A percentile compares a stretch with the other conserved stretches of the same genome.
Evolutionary conservation across 2,113 vertebrate genomes (phyloP).

Genomic region (Poeciliopsis turrubarensis): DNA sequence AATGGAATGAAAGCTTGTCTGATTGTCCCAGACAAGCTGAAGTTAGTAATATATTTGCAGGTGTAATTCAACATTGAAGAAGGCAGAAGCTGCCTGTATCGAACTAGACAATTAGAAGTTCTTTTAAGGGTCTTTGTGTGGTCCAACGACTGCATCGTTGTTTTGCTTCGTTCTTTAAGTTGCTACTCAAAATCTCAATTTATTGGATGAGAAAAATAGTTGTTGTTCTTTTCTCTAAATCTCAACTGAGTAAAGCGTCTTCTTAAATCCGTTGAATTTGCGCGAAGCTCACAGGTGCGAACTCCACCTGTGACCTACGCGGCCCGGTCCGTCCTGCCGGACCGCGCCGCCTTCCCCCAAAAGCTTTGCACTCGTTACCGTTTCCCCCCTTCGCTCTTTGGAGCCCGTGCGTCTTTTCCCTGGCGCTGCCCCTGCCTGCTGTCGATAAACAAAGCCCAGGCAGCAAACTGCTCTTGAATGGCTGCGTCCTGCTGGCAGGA

Average conservation of each 20-base stretch:
- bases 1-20: neutral
- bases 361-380: neutral
- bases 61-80: no score
- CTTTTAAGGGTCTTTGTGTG: no score
- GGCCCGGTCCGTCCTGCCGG: neutral
- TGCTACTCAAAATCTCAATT: neutral
- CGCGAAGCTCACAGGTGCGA: neutral
- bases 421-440: slow-evolving; percentile 41
- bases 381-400: slow-evolving; percentile 2
- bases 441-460: slow-evolving; percentile 73
- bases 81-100: no score
- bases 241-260: neutral
- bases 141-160: no score
- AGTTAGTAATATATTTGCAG: neutral
- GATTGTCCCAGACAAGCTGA: neutral
- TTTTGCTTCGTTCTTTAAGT: no score
- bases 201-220: neutral
- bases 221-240: neutral
- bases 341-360: no score
- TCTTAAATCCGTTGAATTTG: neutral
- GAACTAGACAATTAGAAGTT: no score
- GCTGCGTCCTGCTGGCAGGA: slow-evolving; percentile 75
- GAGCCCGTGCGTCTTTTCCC: slow-evolving; percentile 14
- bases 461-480: slow-evolving; percentile 69
- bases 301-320: no score